Base-by-base conservation (phyloP, 2,888 invertebrate genomes). In the Perdita meconis region DNA sequence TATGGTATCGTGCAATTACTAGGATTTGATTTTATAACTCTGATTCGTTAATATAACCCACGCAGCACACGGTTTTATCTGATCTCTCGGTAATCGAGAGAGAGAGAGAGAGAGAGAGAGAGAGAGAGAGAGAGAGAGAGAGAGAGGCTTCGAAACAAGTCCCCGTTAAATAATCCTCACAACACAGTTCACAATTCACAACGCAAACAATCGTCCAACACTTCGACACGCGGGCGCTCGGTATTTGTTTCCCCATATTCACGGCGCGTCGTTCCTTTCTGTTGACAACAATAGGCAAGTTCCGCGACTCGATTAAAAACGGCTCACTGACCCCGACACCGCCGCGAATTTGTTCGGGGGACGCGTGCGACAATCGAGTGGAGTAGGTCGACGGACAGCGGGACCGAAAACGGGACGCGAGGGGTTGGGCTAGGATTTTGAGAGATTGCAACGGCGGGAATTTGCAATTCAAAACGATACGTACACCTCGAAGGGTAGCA, bases 391-490 rank as follows among this genome's bases (percentile, higher is more conserved):
- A 50, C 38, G 56, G 56, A 22, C 40, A 19, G 42, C 50, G 26
- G 30, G 57, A 59, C 57, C 53, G 53, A 64, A 59, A 74, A 74
- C 36, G 42, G 59, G n/a, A 64, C 51, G 13, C 10, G 22, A 19
- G 34, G 22, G 34, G 22, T 30, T 30, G 30, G 30, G n/a, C 57
- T n/a, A n/a, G n/a, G 64, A 38, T 51, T 74, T 64, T 53, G 44
- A 40, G 59, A 75, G 74, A 74, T 65, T 59, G 38, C 59, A n/a
- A 22, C 38, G 36, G 19, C n/a, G 47, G 22, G 10, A 47, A 75
- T 75, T 75, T 75, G 75, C 75, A 74, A 75, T 74, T 74, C 75
- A 55, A 65, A 75, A 30, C 30, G 60, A 47, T 42, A 40, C 56
- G 51, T 53, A 53, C 44, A 55, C 30, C 30, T 59, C 74, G 53